phyloP scores from a whole-genome alignment of 2,797 vertebrate species.

The Acanthurus tractus region DNA sequence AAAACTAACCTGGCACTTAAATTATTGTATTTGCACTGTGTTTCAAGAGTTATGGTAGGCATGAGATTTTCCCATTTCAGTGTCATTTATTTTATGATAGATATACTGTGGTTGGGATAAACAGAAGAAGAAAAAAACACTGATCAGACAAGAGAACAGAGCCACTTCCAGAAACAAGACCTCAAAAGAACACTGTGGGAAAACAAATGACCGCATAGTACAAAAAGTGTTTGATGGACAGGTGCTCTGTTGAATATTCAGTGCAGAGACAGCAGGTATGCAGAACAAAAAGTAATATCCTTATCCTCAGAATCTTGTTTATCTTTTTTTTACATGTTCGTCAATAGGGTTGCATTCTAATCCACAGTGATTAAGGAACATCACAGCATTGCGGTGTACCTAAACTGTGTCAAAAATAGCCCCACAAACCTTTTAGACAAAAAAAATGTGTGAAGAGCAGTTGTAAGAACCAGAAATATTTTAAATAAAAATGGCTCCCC shows the following conservation, averaged over 20 bases:
- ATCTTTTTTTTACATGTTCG: too few species aligned
- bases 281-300: not conserved
- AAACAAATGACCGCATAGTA: too few species aligned
- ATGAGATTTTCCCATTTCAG: not conserved
- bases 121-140: not conserved
- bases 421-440: slow-evolving; percentile 5
- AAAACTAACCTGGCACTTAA: too few species aligned
- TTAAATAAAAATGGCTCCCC: not conserved
- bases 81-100: not conserved
- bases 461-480: not conserved
- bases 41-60: not conserved
- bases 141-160: not conserved
- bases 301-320: not conserved
- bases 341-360: too few species aligned
- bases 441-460: slow-evolving; percentile 13
- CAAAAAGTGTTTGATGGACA: not conserved
- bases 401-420: too few species aligned
- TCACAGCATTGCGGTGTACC: too few species aligned
- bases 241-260: not conserved
- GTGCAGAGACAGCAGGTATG: not conserved
- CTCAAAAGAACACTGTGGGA: not conserved
- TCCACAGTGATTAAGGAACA: too few species aligned
- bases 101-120: not conserved
- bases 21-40: not conserved
- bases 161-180: not conserved